Evolutionary conservation across 2,113 vertebrate genomes (phyloP).

Genomic region (Sus scrofa): T2T-Sscrofa CM000814.6:124396501-124397000

Average conservation of each 20-base stretch:
- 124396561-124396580: constrained; percentile 67
- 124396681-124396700: constrained; percentile 66
- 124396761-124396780: constrained; percentile 76
- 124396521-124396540: not conserved
- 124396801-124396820: constrained; percentile 24
- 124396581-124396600: constrained; percentile 36
- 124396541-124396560: constrained; percentile 24
- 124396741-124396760: constrained; percentile 68
- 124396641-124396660: constrained; percentile 53
- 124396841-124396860: not conserved
- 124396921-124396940: not conserved
- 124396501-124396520: not conserved
- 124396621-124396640: not conserved
- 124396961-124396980: not conserved
- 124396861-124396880: constrained; percentile 23
- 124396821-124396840: constrained; percentile 31
- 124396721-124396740: constrained; percentile 62
- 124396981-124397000: not conserved
- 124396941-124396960: not conserved
- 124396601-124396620: constrained; percentile 50
- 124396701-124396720: constrained; percentile 63
- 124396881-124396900: not conserved
- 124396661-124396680: constrained; percentile 62
- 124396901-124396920: not conserved
- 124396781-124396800: constrained; percentile 60